These are phyloP conservation scores for Rhabdophis nuchalis DNA, from an alignment of 2,797 vertebrate species.

Conservation along the genomic window DNA sequence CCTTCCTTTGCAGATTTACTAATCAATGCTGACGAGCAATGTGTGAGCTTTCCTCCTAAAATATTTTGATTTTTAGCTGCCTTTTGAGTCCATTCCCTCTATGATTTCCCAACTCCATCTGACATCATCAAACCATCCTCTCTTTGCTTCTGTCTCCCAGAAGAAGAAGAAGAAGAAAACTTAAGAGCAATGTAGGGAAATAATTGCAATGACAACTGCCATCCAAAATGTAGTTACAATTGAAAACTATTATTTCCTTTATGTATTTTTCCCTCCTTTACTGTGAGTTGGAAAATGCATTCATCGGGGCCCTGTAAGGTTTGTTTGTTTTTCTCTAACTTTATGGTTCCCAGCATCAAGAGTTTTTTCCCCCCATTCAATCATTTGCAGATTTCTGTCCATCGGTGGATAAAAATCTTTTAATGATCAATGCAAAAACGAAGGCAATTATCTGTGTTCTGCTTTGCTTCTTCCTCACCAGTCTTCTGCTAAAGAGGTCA, in stretches of 20 bases:
- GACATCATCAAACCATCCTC: neutral
- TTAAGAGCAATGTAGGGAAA: neutral
- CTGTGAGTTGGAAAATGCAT: neutral
- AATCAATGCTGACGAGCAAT: neutral
- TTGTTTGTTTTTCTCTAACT: neutral
- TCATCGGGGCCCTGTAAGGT: neutral
- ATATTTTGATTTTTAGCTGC: neutral
- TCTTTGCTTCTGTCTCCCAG: neutral
- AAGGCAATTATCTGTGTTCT: neutral
- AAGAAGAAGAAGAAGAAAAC: neutral
- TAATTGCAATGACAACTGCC: neutral
- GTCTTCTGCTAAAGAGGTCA: constrained; percentile 47
- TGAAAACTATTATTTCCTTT: neutral
- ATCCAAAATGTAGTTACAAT: neutral
- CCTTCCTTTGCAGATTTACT: neutral
- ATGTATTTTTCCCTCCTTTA: neutral
- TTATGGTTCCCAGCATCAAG: neutral
- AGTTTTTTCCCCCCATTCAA: neutral
- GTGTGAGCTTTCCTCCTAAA: neutral
- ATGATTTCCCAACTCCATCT: neutral
- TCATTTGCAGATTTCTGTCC: neutral
- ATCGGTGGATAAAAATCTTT: rapidly evolving
- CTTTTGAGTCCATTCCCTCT: neutral
- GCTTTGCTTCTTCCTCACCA: neutral
- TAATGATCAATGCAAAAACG: neutral